Conservation (phyloP, 1,140 invertebrate species). For the Sycobia sp. region DNA sequence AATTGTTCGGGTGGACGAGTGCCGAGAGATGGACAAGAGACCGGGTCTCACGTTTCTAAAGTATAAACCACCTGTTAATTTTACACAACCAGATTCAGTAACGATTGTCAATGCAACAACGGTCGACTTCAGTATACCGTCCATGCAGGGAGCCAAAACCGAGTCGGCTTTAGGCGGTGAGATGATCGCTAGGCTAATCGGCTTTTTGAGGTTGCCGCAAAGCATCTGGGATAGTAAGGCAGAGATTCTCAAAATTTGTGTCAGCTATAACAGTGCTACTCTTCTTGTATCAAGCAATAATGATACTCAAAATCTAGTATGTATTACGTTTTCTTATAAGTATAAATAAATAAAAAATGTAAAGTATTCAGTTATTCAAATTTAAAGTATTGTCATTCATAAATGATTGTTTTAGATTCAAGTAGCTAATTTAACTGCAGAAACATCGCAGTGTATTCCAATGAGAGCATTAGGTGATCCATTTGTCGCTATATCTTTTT, state of each 20-base stretch:
- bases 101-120: constrained; percentile 83
- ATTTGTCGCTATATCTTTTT: constrained; percentile 61
- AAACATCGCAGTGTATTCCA: constrained; percentile 67
- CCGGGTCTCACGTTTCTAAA: constrained; percentile 88
- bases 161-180: constrained; percentile 72
- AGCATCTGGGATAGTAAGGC: constrained; percentile 69
- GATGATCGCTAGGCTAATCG: constrained; percentile 76
- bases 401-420: constrained; percentile 53
- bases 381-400: background rate
- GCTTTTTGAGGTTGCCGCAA: constrained; percentile 78
- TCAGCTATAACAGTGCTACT: constrained; percentile 71
- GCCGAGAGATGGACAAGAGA: constrained; percentile 77
- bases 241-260: constrained; percentile 75
- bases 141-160: constrained; percentile 66
- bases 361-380: background rate
- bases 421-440: constrained; percentile 71
- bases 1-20: constrained; percentile 77
- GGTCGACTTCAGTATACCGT: constrained; percentile 74
- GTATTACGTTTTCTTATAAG: constrained; percentile 17
- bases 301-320: constrained; percentile 50
- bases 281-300: constrained; percentile 62
- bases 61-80: constrained; percentile 84
- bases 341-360: background rate
- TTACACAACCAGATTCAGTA: constrained; percentile 83
- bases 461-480: constrained; percentile 50